Evolutionary conservation across 30 jellyfish, hydroid and myxozoan species (phyloP).

Genomic region (Chrysaora quinquecirrha): DNA sequence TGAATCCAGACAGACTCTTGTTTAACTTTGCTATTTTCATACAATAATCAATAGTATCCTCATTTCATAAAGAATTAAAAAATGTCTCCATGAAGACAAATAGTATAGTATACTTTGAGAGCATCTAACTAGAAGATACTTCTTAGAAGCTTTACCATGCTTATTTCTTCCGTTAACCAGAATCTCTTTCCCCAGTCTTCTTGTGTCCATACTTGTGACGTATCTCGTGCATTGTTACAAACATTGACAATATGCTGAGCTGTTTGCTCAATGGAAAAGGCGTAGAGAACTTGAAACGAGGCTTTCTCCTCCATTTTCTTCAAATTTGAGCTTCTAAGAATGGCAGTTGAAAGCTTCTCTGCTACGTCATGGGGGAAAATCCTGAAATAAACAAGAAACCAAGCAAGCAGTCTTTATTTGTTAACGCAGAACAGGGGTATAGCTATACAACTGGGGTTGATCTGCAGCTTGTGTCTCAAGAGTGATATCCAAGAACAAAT

Average conservation of each 20-base stretch:
- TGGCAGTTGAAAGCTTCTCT: slow-evolving; percentile 17
- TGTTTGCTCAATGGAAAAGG: slow-evolving; percentile 54
- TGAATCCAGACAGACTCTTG: no score
- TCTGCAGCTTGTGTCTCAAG: no score
- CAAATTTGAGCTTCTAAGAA: neutral
- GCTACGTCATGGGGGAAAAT: slow-evolving; percentile 4
- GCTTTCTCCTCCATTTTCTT: slow-evolving; percentile 5
- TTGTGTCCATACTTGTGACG: slow-evolving; percentile 72
- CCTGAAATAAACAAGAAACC: neutral
- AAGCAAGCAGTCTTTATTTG: no score
- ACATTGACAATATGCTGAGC: slow-evolving; percentile 49
- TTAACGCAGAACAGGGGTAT: neutral
- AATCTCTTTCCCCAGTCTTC: slow-evolving; percentile 81
- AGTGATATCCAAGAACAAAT: no score
- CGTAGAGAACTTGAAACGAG: slow-evolving; percentile 44
- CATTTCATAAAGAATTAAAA: no score
- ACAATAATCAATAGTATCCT: no score
- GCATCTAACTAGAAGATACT: no score
- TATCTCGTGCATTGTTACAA: slow-evolving; percentile 69
- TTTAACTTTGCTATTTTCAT: no score
- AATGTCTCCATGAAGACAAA: no score
- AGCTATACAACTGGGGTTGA: no score
- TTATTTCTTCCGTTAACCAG: slow-evolving; percentile 85
- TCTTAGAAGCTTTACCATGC: no score
- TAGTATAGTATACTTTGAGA: no score